Evolutionary conservation across 2,797 vertebrate genomes (phyloP).

Genomic region (Mastacembelus armatus): DNA sequence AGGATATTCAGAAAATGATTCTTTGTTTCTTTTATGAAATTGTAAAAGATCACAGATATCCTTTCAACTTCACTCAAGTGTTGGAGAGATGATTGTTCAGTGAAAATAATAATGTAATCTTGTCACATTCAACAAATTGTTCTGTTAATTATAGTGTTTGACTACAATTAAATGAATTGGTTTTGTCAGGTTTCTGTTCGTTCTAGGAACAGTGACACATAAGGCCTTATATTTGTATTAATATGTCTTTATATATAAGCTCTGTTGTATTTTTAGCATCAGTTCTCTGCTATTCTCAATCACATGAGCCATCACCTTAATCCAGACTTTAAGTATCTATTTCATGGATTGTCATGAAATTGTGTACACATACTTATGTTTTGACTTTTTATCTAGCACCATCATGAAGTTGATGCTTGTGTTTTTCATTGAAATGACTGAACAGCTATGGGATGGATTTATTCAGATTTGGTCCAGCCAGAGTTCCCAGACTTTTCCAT

Average conservation of each 20-base stretch:
- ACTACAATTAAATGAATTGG: conserved; percentile 65
- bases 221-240: conserved; percentile 26
- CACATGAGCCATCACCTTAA: background rate
- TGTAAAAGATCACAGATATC: conserved; percentile 66
- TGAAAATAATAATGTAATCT: conserved; percentile 70
- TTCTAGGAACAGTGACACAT: conserved; percentile 22
- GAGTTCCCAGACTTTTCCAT: too few species aligned
- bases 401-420: background rate
- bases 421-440: background rate
- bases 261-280: conserved; percentile 2
- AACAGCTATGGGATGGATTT: background rate
- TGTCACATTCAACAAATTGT: conserved; percentile 69
- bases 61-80: conserved; percentile 70
- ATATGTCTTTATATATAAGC: conserved; percentile 13
- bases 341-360: background rate
- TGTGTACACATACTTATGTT: background rate
- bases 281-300: background rate
- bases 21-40: conserved; percentile 64
- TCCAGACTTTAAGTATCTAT: background rate
- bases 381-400: background rate
- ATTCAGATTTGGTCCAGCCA: background rate
- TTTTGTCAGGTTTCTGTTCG: conserved; percentile 65
- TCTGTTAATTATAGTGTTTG: conserved; percentile 77
- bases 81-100: conserved; percentile 62
- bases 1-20: conserved; percentile 59